phyloP scores from a whole-genome alignment of 2,888 invertebrate species.

The Synergus laeviventris region DNA sequence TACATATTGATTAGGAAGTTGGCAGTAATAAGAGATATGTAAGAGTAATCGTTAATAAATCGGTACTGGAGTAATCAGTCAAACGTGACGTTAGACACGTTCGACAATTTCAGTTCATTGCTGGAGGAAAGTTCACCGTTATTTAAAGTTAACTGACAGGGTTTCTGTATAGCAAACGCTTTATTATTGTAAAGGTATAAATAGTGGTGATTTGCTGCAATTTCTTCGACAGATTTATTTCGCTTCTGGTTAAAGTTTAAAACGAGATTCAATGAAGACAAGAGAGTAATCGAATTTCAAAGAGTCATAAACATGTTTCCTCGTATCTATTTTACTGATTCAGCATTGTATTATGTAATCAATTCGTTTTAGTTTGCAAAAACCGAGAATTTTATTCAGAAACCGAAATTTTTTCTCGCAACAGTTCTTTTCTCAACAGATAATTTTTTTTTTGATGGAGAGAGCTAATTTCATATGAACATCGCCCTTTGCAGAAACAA shows the following conservation, averaged over 20 bases:
- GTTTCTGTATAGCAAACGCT: slow-evolving; percentile 22
- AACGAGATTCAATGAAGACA: neutral
- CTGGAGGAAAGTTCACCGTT: slow-evolving; percentile 31
- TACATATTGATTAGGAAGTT: slow-evolving; percentile 24
- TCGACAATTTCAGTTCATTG: slow-evolving; percentile 29
- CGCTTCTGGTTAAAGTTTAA: neutral
- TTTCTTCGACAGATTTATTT: slow-evolving; percentile 22
- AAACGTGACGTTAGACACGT: slow-evolving; percentile 36
- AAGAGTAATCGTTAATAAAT: slow-evolving; percentile 26
- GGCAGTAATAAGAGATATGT: slow-evolving; percentile 21
- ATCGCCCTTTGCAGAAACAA: neutral
- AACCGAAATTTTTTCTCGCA: too few relatives aligned
- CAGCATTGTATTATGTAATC: neutral
- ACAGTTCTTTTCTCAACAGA: too few relatives aligned
- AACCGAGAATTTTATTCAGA: too few relatives aligned
- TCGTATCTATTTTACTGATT: neutral
- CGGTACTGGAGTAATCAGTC: slow-evolving; percentile 19
- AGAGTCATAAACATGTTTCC: neutral
- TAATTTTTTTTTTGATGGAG: too few relatives aligned
- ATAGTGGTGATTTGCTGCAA: neutral
- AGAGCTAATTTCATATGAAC: neutral
- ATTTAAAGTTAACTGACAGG: slow-evolving; percentile 16
- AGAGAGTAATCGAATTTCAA: neutral
- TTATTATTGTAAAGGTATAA: slow-evolving; percentile 25
- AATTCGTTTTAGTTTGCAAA: too few relatives aligned